Base-by-base conservation (phyloP, 2,113 vertebrate species). In the Aspiorhynchus laticeps region DNA sequence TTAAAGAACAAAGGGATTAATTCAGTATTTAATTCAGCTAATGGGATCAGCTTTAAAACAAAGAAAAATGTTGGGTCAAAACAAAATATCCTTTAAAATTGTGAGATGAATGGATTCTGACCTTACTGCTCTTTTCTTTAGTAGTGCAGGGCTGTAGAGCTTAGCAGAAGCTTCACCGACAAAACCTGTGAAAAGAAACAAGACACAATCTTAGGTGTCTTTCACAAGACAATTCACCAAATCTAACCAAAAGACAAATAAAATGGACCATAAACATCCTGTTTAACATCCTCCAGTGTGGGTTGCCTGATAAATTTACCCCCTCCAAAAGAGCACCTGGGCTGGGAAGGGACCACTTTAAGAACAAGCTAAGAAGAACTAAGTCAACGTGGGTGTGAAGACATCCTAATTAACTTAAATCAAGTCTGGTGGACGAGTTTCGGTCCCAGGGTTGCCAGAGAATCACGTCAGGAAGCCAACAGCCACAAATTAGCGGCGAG, bases 101-200 rank as follows among this genome's bases (percentile, higher is more conserved):
- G 15, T 0, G 1, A 8, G 1, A 36, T 36, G 7, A 10, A 67
- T 71, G 21, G 33, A 86, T 59, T 36, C 87, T 61, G 95, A 99
- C 97, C 97, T 98, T 93, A 94, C 89, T 0, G 93, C 73, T 91
- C 95, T 95, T 85, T 96, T 96, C 88, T 96, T 95, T 65, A 93
- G 91, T 21, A 96, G 86, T 43, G 91, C 91, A 56, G 96, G 94
- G 86, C 90, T 95, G 94, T 93, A 95, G 91, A 96, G 91, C 90
- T 94, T 95, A 88, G 92, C 26, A 9, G 94, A 89, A 74, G 95
- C 91, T 91, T 94, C 95, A 88, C 95, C 93, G 93, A 92, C 95
- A 95, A 97, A 95, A 93, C 94, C 95, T 96, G 83, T 61, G 24
- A 91, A 90, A 56, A 89, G 19, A 89, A 17, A 63, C 15, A 85